Conservation (phyloP, 2,888 invertebrate genomes). For the Aphidoletes aphidimyza region DNA sequence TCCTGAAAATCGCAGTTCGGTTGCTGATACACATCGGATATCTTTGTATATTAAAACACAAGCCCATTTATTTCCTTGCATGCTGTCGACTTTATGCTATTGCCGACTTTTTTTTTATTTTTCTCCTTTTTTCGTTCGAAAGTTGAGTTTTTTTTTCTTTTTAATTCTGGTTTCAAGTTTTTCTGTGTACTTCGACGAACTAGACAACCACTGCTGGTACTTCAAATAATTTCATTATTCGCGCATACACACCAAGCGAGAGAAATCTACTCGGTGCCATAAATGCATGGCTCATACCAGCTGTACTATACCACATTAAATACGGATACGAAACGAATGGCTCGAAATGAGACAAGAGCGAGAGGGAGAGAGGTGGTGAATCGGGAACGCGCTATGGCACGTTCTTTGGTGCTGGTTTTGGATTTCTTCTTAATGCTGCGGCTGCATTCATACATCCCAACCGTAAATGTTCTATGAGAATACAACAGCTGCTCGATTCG, state of each 20-base stretch:
- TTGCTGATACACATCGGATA: not conserved
- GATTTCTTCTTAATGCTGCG: slow-evolving; percentile 21
- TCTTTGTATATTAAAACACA: not conserved
- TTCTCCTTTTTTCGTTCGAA: not conserved
- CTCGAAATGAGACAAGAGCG: no score
- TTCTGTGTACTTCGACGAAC: not conserved
- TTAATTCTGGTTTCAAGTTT: not conserved
- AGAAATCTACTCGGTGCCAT: slow-evolving; percentile 3
- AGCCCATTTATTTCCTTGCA: slow-evolving; percentile 32
- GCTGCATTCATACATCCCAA: slow-evolving; percentile 22
- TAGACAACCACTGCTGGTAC: not conserved
- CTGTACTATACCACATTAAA: no score
- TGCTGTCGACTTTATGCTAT: not conserved
- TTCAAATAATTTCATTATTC: slow-evolving; percentile 47
- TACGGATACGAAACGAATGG: no score
- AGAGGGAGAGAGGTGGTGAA: not conserved
- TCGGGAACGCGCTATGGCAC: slow-evolving; percentile 44
- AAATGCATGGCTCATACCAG: not conserved
- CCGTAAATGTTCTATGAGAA: not conserved
- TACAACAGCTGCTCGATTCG: slow-evolving; percentile 32
- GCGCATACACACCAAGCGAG: not conserved
- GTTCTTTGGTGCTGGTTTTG: slow-evolving; percentile 39
- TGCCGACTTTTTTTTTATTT: not conserved
- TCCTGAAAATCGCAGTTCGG: slow-evolving; percentile 23
- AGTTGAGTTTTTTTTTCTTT: not conserved